Conservation (phyloP, 2,113 vertebrate species). For the Brachypodius melanocephalos region DNA sequence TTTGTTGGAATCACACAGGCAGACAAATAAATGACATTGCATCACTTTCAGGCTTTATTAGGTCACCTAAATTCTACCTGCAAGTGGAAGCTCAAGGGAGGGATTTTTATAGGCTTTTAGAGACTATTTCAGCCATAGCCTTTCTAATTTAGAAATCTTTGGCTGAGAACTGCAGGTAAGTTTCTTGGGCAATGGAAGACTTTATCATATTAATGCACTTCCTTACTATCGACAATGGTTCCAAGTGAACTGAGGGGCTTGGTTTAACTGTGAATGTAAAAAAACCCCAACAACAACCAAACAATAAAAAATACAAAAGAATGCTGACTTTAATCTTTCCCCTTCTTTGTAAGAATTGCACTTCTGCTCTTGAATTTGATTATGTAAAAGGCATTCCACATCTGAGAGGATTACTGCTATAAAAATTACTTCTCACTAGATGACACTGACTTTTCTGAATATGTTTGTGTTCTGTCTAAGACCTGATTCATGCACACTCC, state of each 20-base stretch:
- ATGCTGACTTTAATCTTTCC: background rate
- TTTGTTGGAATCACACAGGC: constrained; percentile 57
- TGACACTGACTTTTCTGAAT: background rate
- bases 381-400: background rate
- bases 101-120: background rate
- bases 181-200: background rate
- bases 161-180: background rate
- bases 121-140: background rate
- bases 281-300: background rate
- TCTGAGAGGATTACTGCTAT: background rate
- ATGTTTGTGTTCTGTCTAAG: background rate
- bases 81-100: background rate
- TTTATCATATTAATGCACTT: background rate
- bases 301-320: background rate
- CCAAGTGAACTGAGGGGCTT: background rate
- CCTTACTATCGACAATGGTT: background rate
- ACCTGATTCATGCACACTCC: background rate
- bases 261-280: background rate
- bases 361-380: background rate
- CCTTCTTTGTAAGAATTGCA: background rate
- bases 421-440: background rate
- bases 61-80: constrained; percentile 45
- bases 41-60: constrained; percentile 42
- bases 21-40: constrained; percentile 61
- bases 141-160: background rate